phyloP scores from a whole-genome alignment of 2,888 invertebrate genomes.

The Scaptomyza flava region DNA sequence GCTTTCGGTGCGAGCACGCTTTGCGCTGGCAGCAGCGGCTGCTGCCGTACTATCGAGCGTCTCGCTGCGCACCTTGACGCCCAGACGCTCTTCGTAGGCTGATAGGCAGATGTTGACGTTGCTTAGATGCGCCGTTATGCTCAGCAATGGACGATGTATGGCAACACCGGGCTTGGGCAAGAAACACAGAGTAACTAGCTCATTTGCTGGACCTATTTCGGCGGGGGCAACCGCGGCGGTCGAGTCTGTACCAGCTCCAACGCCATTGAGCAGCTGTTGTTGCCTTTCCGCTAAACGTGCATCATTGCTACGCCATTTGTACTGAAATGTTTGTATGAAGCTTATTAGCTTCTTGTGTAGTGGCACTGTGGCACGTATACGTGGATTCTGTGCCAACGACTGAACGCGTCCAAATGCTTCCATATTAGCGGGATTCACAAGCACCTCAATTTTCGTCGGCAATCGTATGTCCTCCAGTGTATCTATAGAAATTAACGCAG shows the following conservation, averaged over 20 bases:
- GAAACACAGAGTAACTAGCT: slow-evolving; percentile 80
- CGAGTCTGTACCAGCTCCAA: background rate
- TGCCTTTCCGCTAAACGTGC: slow-evolving; percentile 75
- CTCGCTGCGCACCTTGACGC: slow-evolving; percentile 86
- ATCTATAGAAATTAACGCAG: slow-evolving; percentile 84
- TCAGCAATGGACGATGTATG: slow-evolving; percentile 90
- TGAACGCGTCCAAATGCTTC: slow-evolving; percentile 94
- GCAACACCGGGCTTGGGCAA: slow-evolving; percentile 87
- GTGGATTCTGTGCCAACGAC: slow-evolving; percentile 94
- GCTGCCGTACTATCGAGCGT: slow-evolving; percentile 77
- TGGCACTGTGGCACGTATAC: slow-evolving; percentile 89
- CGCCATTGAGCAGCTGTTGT: slow-evolving; percentile 23
- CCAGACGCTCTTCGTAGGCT: slow-evolving; percentile 90
- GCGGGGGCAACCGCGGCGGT: background rate
- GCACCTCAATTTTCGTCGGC: slow-evolving; percentile 91
- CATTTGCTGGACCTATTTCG: slow-evolving; percentile 33
- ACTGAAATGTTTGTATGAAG: slow-evolving; percentile 89
- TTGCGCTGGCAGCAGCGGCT: slow-evolving; percentile 55
- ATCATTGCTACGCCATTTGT: slow-evolving; percentile 90
- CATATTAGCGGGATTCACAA: slow-evolving; percentile 91
- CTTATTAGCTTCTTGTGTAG: slow-evolving; percentile 90
- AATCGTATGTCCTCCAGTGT: slow-evolving; percentile 90
- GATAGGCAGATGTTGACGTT: slow-evolving; percentile 91
- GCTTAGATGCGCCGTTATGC: slow-evolving; percentile 91
- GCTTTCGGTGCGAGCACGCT: slow-evolving; percentile 87